Evolutionary conservation across 2,797 vertebrate species (phyloP).

Genomic region (Serranus cabrilla): DNA sequence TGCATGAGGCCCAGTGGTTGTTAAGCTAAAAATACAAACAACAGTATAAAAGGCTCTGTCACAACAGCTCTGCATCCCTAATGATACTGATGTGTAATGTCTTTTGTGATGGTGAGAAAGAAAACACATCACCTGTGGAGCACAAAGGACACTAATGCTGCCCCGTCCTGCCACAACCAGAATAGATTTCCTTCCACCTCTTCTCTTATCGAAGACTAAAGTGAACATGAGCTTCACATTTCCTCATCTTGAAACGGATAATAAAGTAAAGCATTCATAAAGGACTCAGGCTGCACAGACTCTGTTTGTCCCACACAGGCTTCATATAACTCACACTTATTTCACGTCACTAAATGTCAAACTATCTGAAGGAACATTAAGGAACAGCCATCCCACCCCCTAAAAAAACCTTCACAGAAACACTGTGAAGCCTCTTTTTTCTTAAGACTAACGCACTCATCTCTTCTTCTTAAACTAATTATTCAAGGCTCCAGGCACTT

Average conservation of each 20-base stretch:
- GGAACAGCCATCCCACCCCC: not conserved
- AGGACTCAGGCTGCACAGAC: not conserved
- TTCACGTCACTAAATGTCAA: conserved; percentile 37
- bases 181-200: not conserved
- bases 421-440: conserved; percentile 14
- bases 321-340: conserved; percentile 28
- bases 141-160: not conserved
- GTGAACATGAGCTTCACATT: not conserved
- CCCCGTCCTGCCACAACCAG: not conserved
- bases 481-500: conserved; percentile 53
- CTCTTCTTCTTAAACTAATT: conserved; percentile 51
- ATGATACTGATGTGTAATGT: too few species aligned
- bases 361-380: conserved; percentile 22
- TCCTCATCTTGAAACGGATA: conserved; percentile 12
- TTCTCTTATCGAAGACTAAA: not conserved
- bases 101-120: not conserved
- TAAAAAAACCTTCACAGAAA: conserved; percentile 4
- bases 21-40: too few species aligned
- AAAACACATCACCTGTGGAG: not conserved
- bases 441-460: conserved; percentile 28
- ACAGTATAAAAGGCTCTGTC: too few species aligned
- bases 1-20: too few species aligned
- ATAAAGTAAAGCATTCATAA: conserved; percentile 9
- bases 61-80: too few species aligned
- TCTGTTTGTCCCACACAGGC: not conserved